Evolutionary conservation across 2,888 invertebrate species (phyloP).

Genomic region (Mechanitis mazaeus): DNA sequence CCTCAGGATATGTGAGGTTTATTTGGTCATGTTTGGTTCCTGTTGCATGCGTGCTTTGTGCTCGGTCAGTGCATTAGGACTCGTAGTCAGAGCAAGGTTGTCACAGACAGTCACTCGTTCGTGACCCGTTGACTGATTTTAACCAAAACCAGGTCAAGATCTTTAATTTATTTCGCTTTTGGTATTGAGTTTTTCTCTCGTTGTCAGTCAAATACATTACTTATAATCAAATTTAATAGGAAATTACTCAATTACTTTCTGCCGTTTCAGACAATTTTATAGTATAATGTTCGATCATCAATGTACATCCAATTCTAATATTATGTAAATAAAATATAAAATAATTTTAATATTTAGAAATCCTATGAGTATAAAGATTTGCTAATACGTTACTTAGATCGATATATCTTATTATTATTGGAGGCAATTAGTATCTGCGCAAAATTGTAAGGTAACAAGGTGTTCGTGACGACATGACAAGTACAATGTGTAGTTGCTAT

Average conservation of each 20-base stretch:
- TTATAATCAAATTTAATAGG: not conserved
- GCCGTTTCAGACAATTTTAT: too few relatives aligned
- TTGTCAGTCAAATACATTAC: constrained; percentile 3
- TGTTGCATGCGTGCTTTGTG: constrained; percentile 26
- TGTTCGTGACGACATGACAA: not conserved
- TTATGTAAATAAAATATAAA: too few relatives aligned
- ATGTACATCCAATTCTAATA: too few relatives aligned
- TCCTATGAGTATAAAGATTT: too few relatives aligned
- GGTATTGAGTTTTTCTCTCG: constrained; percentile 47
- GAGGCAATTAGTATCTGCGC: too few relatives aligned
- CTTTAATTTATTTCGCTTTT: constrained; percentile 62
- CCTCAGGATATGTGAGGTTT: not conserved
- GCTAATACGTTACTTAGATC: too few relatives aligned
- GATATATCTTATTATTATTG: too few relatives aligned
- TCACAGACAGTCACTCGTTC: constrained; percentile 71
- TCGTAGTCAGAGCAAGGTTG: constrained; percentile 59
- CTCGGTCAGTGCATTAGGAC: constrained; percentile 47
- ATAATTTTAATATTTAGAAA: too few relatives aligned
- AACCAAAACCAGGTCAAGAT: constrained; percentile 70
- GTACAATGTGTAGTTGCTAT: constrained; percentile 25
- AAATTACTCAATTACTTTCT: not conserved
- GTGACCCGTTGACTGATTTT: constrained; percentile 73
- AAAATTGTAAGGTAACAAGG: constrained; percentile 1
- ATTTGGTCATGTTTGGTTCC: constrained; percentile 13
- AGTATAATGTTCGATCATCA: too few relatives aligned